A percentile compares a stretch with the other conserved stretches of the same genome.
phyloP scores from a whole-genome alignment of 2,888 invertebrate species.

The Tiphia femorata region DNA sequence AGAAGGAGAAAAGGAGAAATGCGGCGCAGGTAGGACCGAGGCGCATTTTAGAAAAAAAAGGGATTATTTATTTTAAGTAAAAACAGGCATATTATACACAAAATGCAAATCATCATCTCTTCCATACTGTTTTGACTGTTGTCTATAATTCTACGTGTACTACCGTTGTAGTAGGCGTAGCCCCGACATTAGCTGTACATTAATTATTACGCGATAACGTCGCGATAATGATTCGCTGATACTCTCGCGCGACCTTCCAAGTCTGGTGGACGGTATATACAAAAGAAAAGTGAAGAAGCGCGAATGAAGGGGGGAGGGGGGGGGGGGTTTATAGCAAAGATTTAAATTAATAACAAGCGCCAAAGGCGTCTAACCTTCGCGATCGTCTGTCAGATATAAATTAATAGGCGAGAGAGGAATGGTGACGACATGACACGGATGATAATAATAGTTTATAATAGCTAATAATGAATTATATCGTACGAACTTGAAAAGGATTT shows the following conservation, averaged over 20 bases:
- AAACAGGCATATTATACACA: slow-evolving; percentile 46
- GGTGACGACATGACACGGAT: slow-evolving; percentile 32
- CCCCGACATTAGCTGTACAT: slow-evolving; percentile 42
- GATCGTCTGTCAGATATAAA: slow-evolving; percentile 41
- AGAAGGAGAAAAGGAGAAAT: slow-evolving; percentile 11
- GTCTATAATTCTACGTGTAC: slow-evolving; percentile 41
- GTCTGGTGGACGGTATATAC: slow-evolving; percentile 31
- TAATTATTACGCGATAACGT: too few relatives aligned
- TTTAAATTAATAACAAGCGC: slow-evolving; percentile 35
- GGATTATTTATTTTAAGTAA: slow-evolving; percentile 60
- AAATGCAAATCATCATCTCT: slow-evolving; percentile 55
- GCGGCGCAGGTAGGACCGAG: slow-evolving; percentile 28
- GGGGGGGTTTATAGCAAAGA: too few relatives aligned
- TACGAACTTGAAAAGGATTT: slow-evolving; percentile 51
- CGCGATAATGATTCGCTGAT: too few relatives aligned
- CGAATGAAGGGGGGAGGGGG: too few relatives aligned
- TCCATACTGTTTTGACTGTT: slow-evolving; percentile 54
- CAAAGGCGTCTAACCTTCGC: slow-evolving; percentile 15
- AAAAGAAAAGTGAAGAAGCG: slow-evolving; percentile 34
- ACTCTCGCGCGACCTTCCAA: slow-evolving; percentile 6
- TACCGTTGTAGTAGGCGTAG: slow-evolving; percentile 18
- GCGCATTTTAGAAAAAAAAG: slow-evolving; percentile 46
- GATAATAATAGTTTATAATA: slow-evolving; percentile 53
- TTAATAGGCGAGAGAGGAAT: slow-evolving; percentile 21
- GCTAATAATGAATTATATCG: slow-evolving; percentile 47